Conservation (phyloP, 2,113 vertebrate genomes). For the Hylia prasina region DNA sequence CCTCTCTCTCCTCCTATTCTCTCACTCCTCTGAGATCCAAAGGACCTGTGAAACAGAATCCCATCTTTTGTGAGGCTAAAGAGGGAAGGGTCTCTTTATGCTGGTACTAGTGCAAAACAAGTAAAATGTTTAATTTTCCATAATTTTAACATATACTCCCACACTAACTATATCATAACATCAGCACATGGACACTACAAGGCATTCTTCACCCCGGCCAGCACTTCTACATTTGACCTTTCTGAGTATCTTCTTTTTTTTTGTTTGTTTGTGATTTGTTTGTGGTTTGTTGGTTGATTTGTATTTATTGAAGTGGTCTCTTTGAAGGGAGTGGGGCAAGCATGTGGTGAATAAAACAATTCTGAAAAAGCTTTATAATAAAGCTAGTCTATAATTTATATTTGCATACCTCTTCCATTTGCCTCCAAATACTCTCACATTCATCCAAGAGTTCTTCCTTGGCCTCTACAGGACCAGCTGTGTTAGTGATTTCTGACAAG, state of each 20-base stretch:
- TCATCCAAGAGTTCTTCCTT: conserved; percentile 54
- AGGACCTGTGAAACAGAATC: not conserved
- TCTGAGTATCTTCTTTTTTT: not conserved
- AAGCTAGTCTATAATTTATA: not conserved
- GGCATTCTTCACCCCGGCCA: not conserved
- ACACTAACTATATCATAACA: not conserved
- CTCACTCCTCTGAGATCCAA: not conserved
- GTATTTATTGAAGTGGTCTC: not conserved
- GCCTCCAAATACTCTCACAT: conserved; percentile 67
- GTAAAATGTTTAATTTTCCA: not conserved
- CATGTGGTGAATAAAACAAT: not conserved
- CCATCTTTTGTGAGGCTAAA: not conserved
- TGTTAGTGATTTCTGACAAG: not conserved
- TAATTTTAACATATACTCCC: not conserved
- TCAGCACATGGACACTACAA: not conserved
- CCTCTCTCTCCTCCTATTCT: not conserved
- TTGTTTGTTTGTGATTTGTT: not conserved
- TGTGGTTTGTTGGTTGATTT: not conserved
- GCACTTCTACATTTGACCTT: not conserved
- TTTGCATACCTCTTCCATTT: conserved; percentile 70
- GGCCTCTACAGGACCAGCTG: not conserved
- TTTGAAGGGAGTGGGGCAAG: not conserved
- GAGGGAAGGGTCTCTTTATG: not conserved
- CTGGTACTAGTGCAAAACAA: not conserved
- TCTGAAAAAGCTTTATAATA: not conserved